Percentiles rank a stretch among this genome's conserved stretches.
These are phyloP conservation scores for Conus ventricosus DNA, from an alignment of 1,140 invertebrate species.

Conservation along the genomic window DNA sequence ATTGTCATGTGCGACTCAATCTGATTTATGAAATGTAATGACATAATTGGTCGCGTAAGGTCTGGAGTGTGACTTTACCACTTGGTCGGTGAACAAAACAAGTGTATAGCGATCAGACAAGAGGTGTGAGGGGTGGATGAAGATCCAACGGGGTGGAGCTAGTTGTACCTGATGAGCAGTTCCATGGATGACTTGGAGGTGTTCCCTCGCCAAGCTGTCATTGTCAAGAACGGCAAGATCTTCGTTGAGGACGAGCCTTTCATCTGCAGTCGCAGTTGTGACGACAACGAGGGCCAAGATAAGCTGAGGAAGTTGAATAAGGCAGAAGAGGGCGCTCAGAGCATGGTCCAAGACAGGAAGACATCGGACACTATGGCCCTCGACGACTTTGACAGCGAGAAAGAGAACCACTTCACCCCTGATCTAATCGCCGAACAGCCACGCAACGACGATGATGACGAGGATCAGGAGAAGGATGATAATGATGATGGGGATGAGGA, in stretches of 20 bases:
- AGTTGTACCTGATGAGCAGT: neutral
- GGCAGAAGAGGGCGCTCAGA: neutral
- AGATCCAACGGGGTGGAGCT: too few species aligned
- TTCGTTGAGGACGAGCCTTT: conserved; percentile 47
- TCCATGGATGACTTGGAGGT: conserved; percentile 32
- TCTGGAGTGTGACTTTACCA: neutral
- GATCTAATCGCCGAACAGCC: too few species aligned
- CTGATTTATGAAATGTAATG: too few species aligned
- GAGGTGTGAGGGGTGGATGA: too few species aligned
- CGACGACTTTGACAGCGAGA: conserved; percentile 31
- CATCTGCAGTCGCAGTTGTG: conserved; percentile 31
- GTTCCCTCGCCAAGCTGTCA: conserved; percentile 45
- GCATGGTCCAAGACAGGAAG: neutral
- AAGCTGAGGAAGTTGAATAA: neutral
- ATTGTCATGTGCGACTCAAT: too few species aligned
- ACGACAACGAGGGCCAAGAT: conserved; percentile 31
- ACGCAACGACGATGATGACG: neutral
- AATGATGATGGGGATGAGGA: conserved; percentile 11
- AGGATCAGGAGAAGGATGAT: neutral
- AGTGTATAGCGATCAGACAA: too few species aligned
- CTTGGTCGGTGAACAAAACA: neutral
- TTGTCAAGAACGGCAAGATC: conserved; percentile 49
- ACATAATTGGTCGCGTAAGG: too few species aligned
- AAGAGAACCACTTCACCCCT: conserved; percentile 20
- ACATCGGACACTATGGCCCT: neutral